Evolutionary conservation across 1,140 invertebrate genomes (phyloP), one percentile per base, ranked within the genome.

Genomic region (Augochlora pura): DNA sequence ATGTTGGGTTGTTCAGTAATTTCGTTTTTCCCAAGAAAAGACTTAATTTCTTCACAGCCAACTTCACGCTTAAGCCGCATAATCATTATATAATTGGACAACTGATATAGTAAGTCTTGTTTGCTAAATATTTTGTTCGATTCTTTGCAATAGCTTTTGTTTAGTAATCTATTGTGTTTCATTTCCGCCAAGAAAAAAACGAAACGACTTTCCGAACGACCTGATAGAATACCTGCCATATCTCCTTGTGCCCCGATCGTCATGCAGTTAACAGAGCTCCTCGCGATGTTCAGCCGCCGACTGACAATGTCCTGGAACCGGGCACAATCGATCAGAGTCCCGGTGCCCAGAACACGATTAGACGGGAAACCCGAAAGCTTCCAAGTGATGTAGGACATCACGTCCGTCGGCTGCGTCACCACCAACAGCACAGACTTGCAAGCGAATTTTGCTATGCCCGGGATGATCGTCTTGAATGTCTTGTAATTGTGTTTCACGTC

Each of bases 371-470:
- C 95, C 83, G 94, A 95, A 63, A 95, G 80, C 86, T 95, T 96
- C 95, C 95, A 96, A 9, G 95, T 93, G 60, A 95, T 94, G 88
- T 95, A 96, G 42, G 95, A 94, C 88, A 96, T 89, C 79, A 95
- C 93, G 85, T 96, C 95, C 60, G 94, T 94, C 82, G 94, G 95
- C 88, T 95, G 94, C 60, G 94, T 95, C 2, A 94, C 94, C 70
- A 95, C 91, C 27, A 96, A 80, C 23, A 96, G 84, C 25, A 95
- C 91, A 52, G 94, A 92, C 81, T 94, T 91, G 23, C 94, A 94
- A 57, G 94, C 94, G 83, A 95, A 91, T 81, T 94, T 93, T 0
- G 95, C 93, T 7, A 95, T 87, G 69, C 93, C 86, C 49, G 94
- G 95, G 79, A 95, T 92, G 78, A 95, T 93, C 68, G 91, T 93